Conservation (phyloP, 2,888 invertebrate species). For the Lucinisca nassula region DNA sequence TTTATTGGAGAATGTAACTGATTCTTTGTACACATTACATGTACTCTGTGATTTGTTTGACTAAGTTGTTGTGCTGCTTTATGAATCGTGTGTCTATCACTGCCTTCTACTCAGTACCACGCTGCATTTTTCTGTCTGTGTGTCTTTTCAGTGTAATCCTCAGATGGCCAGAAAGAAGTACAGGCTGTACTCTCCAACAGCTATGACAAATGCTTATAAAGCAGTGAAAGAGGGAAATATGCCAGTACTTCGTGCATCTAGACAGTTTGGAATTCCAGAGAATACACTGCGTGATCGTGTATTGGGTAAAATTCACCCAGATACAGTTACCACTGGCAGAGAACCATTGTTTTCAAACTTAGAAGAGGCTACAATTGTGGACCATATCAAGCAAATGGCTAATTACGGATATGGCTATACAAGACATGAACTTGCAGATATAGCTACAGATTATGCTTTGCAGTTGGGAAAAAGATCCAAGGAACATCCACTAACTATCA, state of each 20-base stretch:
- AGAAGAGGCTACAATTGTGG: constrained; percentile 28
- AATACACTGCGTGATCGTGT: constrained; percentile 43
- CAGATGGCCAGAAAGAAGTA: constrained; percentile 20
- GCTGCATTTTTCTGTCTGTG: too few relatives aligned
- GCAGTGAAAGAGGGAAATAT: constrained; percentile 10
- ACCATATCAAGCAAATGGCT: constrained; percentile 26
- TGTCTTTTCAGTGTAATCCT: too few relatives aligned
- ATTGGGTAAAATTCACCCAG: constrained; percentile 22
- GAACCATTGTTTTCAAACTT: neutral
- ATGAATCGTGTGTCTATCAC: too few relatives aligned
- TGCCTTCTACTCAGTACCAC: too few relatives aligned
- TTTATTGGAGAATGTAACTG: too few relatives aligned
- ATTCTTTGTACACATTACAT: too few relatives aligned
- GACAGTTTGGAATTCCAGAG: constrained; percentile 24
- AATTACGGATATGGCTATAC: constrained; percentile 16
- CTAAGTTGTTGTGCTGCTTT: too few relatives aligned
- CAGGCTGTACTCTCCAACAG: constrained; percentile 38
- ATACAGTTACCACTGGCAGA: constrained; percentile 14
- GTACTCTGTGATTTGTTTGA: too few relatives aligned
- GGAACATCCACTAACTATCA: neutral
- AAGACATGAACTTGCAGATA: neutral
- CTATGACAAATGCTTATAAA: constrained; percentile 32
- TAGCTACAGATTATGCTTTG: neutral
- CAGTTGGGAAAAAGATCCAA: neutral
- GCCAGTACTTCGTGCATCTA: constrained; percentile 22